Base-by-base conservation (phyloP, 2,888 invertebrate genomes). In the Leucophenga montana region DNA sequence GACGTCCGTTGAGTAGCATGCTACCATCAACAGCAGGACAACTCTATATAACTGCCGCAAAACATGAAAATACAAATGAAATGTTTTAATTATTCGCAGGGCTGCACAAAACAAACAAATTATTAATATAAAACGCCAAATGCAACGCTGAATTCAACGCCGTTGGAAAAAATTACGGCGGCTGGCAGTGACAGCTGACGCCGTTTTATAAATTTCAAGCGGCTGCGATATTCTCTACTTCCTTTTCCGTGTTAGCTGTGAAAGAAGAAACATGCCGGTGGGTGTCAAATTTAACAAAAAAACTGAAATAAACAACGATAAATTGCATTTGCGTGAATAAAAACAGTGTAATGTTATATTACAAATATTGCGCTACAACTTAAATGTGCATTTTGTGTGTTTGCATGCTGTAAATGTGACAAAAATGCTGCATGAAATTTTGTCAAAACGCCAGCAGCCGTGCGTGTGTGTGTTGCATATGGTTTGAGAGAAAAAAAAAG, bases 241-340 rank as follows among this genome's bases (percentile, higher is more conserved):
- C 88, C 88, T 88, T 88, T 88, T 88, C 87, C 88, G 86, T 86
- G 86, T 86, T 86, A 86, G 86, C 88, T 85, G 87, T 85, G 84
- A 87, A 85, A 87, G 85, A 87, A 87, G 83, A 85, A 88, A 87
- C 87, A 89, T 89, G 89, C 89, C 89, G 88, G 89, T 89, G 88
- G 84, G 88, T 88, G 85, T 75, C 65, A 83, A 80, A 77, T 77
- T 78, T 67, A 27, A 65, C 57, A 54, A 82, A 86, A 86, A 85
- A 77, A 73, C 66, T 44, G 9, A 57, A 78, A 77, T 76, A 76
- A 78, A 65, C 68, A 71, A 71, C 57, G 68, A 80, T 77, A 78
- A 73, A 64, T 76, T 70, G 70, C 70, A 66, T 73, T 75, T 67
- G 61, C 59, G 59, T 18, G 3, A 44, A 20, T n/a, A 6, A 72